These are phyloP conservation scores for Neria commutata DNA, from an alignment of 2,888 invertebrate genomes.

Conservation along the genomic window DNA sequence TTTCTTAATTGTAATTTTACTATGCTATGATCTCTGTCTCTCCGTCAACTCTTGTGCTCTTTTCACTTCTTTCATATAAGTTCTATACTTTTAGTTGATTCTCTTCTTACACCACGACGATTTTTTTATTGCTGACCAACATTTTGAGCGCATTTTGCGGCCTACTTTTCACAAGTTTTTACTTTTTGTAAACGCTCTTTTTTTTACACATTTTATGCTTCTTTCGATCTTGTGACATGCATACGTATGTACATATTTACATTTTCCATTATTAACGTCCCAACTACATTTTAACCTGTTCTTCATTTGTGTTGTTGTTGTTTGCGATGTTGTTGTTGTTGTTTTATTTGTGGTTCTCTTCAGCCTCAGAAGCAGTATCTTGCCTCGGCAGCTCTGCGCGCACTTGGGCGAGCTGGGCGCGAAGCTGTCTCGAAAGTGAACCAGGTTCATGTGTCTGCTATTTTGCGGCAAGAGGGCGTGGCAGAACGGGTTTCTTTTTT, in stretches of 20 bases:
- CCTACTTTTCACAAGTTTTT: constrained; percentile 12
- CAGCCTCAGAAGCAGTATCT: background rate
- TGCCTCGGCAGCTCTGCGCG: background rate
- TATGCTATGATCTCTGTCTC: too few species aligned
- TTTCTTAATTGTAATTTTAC: too few species aligned
- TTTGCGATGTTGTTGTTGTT: background rate
- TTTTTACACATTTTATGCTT: background rate
- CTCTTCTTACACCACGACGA: too few species aligned
- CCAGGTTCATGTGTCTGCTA: background rate
- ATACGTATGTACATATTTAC: background rate
- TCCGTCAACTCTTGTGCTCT: too few species aligned
- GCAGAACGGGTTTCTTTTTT: too few species aligned
- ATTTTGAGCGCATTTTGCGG: background rate
- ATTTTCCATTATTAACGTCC: background rate
- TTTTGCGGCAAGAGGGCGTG: background rate
- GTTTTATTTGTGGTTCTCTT: background rate
- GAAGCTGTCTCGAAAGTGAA: constrained; percentile 17
- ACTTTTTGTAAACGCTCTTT: background rate
- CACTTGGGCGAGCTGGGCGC: background rate
- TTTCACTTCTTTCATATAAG: too few species aligned
- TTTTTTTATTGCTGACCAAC: background rate
- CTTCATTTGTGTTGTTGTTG: background rate
- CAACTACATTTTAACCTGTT: background rate
- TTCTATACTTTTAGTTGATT: too few species aligned
- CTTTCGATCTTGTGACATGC: constrained; percentile 12